A percentile compares a stretch with the other conserved stretches of the same genome.
These are phyloP conservation scores for Mellilla xanthometata DNA, from an alignment of 2,888 invertebrate genomes.

Conservation along the genomic window DNA sequence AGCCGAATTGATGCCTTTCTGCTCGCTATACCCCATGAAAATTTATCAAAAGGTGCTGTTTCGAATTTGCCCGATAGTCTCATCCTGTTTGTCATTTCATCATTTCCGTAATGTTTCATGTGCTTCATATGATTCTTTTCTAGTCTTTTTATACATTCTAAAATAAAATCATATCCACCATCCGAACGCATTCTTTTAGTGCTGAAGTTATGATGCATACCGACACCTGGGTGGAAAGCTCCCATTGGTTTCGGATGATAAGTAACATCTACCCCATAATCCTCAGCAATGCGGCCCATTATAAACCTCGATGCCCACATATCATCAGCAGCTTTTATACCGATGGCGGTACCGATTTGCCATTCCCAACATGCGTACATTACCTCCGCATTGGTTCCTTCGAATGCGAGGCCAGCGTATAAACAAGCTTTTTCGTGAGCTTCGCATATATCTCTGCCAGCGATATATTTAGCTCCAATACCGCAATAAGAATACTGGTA, in stretches of 20 bases:
- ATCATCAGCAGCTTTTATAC: constrained; percentile 91
- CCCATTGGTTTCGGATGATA: constrained; percentile 90
- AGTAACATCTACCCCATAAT: constrained; percentile 88
- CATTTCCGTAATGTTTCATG: constrained; percentile 94
- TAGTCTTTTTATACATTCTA: constrained; percentile 95
- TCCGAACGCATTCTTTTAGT: constrained; percentile 91
- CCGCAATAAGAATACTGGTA: constrained; percentile 96
- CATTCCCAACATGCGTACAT: constrained; percentile 97
- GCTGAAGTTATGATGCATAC: constrained; percentile 96
- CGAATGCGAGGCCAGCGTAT: constrained; percentile 95
- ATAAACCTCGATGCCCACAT: constrained; percentile 94
- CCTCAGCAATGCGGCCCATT: constrained; percentile 91
- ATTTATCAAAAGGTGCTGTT: constrained; percentile 96
- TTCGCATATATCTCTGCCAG: constrained; percentile 96
- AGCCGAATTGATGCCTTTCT: constrained; percentile 96
- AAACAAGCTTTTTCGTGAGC: constrained; percentile 92
- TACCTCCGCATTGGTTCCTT: constrained; percentile 98
- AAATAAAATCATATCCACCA: constrained; percentile 89
- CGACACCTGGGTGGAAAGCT: constrained; percentile 92
- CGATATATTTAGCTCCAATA: constrained; percentile 95
- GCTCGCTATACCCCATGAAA: constrained; percentile 94
- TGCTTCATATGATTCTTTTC: constrained; percentile 94
- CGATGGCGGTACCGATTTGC: constrained; percentile 94
- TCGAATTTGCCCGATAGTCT: constrained; percentile 97
- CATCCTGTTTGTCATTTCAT: constrained; percentile 95